Percentiles rank a stretch among this genome's conserved stretches.
Conservation (phyloP, 2,113 vertebrate genomes). For the Zootoca vivipara region DNA sequence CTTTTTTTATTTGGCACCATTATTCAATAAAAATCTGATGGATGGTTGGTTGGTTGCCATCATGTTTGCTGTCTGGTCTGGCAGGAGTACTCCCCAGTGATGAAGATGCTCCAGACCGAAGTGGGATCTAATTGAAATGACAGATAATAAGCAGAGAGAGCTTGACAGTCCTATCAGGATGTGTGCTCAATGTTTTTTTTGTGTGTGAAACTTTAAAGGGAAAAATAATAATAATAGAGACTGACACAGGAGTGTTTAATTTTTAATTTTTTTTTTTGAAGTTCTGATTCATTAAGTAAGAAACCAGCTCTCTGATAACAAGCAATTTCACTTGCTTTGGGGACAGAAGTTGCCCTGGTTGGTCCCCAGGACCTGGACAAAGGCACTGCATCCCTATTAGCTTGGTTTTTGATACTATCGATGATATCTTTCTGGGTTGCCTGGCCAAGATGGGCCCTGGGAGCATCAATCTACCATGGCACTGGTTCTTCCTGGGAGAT, state of each 20-base stretch:
- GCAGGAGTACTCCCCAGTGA: background rate
- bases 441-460: background rate
- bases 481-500: background rate
- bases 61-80: background rate
- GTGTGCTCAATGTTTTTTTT: background rate
- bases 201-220: no score
- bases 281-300: conserved; percentile 63
- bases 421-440: background rate
- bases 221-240: conserved; percentile 5
- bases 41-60: conserved; percentile 28
- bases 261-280: conserved; percentile 52
- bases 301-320: conserved; percentile 36
- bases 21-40: conserved; percentile 60
- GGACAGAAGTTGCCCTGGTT: background rate
- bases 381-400: background rate
- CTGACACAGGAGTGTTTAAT: conserved; percentile 33
- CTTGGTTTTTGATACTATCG: background rate
- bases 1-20: background rate
- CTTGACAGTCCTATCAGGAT: conserved; percentile 14
- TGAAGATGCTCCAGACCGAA: background rate
- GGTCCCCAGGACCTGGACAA: background rate
- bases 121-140: background rate
- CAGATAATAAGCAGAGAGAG: conserved; percentile 39
- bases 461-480: background rate
- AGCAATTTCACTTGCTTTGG: background rate